Evolutionary conservation across 2,888 invertebrate genomes (phyloP), one percentile per base, ranked within the genome.

Genomic region (Baccha elongata): DNA sequence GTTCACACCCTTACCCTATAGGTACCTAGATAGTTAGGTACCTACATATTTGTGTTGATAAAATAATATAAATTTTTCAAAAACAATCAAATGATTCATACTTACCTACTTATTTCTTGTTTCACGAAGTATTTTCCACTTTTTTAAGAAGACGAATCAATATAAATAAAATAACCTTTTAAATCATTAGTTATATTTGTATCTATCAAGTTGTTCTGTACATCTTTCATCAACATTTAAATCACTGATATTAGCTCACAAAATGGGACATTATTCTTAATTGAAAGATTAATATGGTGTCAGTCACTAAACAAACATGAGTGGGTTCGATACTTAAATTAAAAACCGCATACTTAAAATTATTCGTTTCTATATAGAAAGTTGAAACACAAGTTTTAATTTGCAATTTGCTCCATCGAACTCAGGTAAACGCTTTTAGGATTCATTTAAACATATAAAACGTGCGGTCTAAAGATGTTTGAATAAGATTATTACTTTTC

Each of bases 291-390:
- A 35, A 8, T 3, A 35, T 10, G 35, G 35, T 11, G 3, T 10
- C 8, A 8, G n/a, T 35, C 35, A 35, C 1, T 2, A 46, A 21
- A 2, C n/a, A 52, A 32, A 29, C 2, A 32, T 32, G 32, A 52
- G 17, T 52, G 32, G 32, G 32, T 3, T n/a, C 52, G 11, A 17
- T 17, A 52, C 17, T 52, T 6, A 52, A 52, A 52, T 17, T 19
- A 32, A 52, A 52, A 32, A 26, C 19, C n/a, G 11, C 19, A 4
- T 17, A 15, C 42, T 10, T 5, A 46, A 46, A 11, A 50, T 26
- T 52, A 19, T 32, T 52, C 52, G n/a, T n/a, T n/a, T n/a, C n/a
- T n/a, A n/a, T n/a, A n/a, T 52, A 52, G 52, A 52, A 52, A 52
- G 52, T 52, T 52, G 52, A 52, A 52, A 29, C 32, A 32, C 52